These are phyloP conservation scores for Pantherophis alleghaniensis DNA, from an alignment of 2,797 vertebrate species.

Conservation along the genomic window DNA sequence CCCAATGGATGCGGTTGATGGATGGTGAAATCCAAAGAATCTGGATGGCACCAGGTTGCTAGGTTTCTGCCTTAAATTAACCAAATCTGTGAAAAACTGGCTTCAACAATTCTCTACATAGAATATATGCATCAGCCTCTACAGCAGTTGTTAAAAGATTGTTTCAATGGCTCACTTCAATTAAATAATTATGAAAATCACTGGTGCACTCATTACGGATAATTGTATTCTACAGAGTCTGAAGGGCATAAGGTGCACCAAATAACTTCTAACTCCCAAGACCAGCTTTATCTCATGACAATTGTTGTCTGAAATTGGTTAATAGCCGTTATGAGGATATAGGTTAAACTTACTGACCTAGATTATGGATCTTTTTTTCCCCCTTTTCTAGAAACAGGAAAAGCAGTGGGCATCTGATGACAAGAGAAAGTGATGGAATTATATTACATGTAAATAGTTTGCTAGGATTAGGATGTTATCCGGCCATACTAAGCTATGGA, in stretches of 20 bases:
- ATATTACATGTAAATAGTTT: not conserved
- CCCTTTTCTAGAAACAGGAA: not conserved
- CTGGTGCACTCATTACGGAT: not conserved
- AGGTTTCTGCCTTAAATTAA: not conserved
- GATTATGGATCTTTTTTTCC: not conserved
- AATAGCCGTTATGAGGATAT: not conserved
- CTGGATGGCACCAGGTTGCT: not conserved
- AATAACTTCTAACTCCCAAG: not conserved
- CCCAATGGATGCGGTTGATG: not conserved
- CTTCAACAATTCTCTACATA: not conserved
- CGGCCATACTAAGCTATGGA: not conserved
- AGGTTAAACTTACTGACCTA: slow-evolving; percentile 3
- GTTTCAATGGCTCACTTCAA: not conserved
- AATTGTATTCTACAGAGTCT: not conserved
- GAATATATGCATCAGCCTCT: not conserved
- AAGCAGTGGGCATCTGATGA: not conserved
- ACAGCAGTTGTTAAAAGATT: not conserved
- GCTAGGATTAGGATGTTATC: not conserved
- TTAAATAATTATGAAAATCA: slow-evolving; percentile 13
- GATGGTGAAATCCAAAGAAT: not conserved
- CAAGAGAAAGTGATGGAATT: not conserved
- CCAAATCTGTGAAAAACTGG: not conserved
- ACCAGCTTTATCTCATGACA: not conserved
- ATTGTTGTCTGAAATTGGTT: not conserved
- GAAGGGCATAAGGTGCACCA: slow-evolving; percentile 1